phyloP scores from a whole-genome alignment of 2,113 vertebrate species.

The Microtus ochrogaster region DNA sequence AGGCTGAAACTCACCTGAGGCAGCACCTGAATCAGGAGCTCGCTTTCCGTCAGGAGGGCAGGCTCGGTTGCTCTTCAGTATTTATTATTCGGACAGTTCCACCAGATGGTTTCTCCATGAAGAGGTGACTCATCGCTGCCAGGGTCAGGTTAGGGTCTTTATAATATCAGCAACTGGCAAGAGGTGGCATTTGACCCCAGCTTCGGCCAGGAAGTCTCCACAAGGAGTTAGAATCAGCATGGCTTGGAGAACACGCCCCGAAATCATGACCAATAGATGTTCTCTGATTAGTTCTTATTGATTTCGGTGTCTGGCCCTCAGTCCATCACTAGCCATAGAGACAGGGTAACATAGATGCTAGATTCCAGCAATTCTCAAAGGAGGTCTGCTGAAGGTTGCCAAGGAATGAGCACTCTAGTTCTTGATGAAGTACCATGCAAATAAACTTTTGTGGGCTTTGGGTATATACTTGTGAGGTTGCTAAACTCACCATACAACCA shows the following conservation, averaged over 20 bases:
- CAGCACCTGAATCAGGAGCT: background rate
- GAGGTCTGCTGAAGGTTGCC: background rate
- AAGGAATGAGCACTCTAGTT: background rate
- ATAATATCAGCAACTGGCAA: background rate
- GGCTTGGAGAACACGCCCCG: background rate
- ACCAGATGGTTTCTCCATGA: background rate
- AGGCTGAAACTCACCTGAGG: too few species aligned
- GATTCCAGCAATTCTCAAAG: background rate
- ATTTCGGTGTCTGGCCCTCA: background rate
- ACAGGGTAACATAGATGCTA: background rate
- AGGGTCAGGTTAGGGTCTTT: background rate
- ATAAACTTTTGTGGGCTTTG: background rate
- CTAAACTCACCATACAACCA: background rate
- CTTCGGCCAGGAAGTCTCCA: background rate
- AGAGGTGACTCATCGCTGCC: background rate
- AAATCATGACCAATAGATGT: background rate
- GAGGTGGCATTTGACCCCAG: background rate
- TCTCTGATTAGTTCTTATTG: background rate
- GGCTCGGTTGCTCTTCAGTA: background rate
- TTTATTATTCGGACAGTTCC: background rate
- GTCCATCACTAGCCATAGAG: background rate
- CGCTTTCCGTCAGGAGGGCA: background rate
- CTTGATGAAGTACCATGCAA: background rate
- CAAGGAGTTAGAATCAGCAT: background rate
- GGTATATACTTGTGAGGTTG: background rate